Percentiles rank a stretch among this genome's conserved stretches.
phyloP scores from a whole-genome alignment of 1,140 invertebrate species.

The Atta texana region DNA sequence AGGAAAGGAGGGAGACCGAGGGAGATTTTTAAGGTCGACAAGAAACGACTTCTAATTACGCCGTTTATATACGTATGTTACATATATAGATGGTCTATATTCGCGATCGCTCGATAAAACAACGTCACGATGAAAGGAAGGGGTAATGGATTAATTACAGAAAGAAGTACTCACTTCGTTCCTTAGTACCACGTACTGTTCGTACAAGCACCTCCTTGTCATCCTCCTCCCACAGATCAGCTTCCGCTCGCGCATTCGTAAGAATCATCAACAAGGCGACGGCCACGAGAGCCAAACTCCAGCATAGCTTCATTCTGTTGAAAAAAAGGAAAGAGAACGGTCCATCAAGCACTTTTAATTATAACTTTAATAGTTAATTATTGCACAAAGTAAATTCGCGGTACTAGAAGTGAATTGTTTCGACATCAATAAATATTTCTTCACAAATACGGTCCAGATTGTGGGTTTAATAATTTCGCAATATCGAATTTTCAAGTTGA shows the following conservation, averaged over 20 bases:
- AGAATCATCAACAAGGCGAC: constrained; percentile 81
- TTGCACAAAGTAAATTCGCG: neutral
- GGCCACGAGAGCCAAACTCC: constrained; percentile 82
- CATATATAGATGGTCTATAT: constrained; percentile 10
- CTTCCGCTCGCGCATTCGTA: constrained; percentile 79
- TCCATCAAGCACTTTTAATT: constrained; percentile 59
- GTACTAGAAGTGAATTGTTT: neutral
- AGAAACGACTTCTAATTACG: constrained; percentile 46
- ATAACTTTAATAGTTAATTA: constrained; percentile 23
- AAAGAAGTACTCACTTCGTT: constrained; percentile 85
- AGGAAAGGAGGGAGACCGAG: constrained; percentile 23
- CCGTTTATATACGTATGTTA: neutral
- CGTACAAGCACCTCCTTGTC: constrained; percentile 92
- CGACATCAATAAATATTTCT: constrained; percentile 14
- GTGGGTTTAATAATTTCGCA: neutral
- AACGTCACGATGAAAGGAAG: neutral
- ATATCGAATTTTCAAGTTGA: neutral
- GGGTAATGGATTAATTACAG: constrained; percentile 51
- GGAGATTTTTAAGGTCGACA: constrained; percentile 28
- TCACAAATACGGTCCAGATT: neutral
- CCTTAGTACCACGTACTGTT: constrained; percentile 91
- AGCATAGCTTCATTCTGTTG: constrained; percentile 84
- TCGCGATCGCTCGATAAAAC: constrained; percentile 13
- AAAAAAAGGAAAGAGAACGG: constrained; percentile 51
- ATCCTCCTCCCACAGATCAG: constrained; percentile 88